These are phyloP conservation scores for Nemurella pictetii DNA, from an alignment of 2,888 invertebrate genomes.

Conservation along the genomic window DNA sequence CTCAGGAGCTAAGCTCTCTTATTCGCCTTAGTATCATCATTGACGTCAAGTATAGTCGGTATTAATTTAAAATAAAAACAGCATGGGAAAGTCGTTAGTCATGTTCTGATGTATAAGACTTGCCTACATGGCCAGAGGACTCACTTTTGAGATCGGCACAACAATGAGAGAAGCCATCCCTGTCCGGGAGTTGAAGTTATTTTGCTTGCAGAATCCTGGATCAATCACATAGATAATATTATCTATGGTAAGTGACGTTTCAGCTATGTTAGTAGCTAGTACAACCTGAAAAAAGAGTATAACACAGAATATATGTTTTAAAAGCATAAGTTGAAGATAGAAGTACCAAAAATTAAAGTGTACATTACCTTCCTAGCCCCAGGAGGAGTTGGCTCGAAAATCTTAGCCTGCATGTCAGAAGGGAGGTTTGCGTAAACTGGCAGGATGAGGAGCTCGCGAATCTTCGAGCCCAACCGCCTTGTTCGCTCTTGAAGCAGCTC, in stretches of 20 bases:
- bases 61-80: too few relatives aligned
- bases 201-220: slow-evolving; percentile 99
- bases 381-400: slow-evolving; percentile 96
- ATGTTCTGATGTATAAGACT: neutral
- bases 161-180: slow-evolving; percentile 99
- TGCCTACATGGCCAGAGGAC: neutral
- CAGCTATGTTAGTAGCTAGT: slow-evolving; percentile 97
- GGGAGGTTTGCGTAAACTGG: slow-evolving; percentile 99
- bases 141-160: slow-evolving; percentile 91
- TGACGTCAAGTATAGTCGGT: too few relatives aligned
- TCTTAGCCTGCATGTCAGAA: slow-evolving; percentile 98
- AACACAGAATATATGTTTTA: neutral
- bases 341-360: too few relatives aligned
- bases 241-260: slow-evolving; percentile 98
- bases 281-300: slow-evolving; percentile 65
- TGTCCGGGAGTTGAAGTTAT: slow-evolving; percentile 95
- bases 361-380: slow-evolving; percentile 80
- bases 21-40: slow-evolving; percentile 5
- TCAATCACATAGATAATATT: slow-evolving; percentile 99
- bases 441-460: slow-evolving; percentile 87
- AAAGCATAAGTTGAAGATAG: too few relatives aligned
- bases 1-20: neutral
- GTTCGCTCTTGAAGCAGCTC: slow-evolving; percentile 89
- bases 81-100: neutral
- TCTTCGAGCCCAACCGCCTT: slow-evolving; percentile 87